A percentile compares a stretch with the other conserved stretches of the same genome.
These are phyloP conservation scores for Brachyopa scutellaris DNA, from an alignment of 2,888 invertebrate genomes.

Conservation along the genomic window DNA sequence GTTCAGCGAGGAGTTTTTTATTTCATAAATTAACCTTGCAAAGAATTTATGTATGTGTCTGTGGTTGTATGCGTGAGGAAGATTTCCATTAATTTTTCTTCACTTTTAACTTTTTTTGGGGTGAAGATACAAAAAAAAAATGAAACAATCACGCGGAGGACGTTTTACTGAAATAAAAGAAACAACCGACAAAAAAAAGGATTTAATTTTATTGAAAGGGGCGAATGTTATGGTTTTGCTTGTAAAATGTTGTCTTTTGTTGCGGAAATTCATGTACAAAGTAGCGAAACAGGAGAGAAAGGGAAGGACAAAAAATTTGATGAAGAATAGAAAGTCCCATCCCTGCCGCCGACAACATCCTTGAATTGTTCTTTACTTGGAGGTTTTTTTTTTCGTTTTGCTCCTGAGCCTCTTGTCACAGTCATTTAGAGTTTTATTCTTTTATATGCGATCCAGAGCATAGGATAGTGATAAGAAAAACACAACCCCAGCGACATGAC, in stretches of 20 bases:
- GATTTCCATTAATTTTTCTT: slow-evolving; percentile 51
- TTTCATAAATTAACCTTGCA: slow-evolving; percentile 61
- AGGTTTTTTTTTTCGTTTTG: not conserved
- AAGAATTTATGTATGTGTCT: slow-evolving; percentile 39
- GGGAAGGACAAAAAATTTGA: not conserved
- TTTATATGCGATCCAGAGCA: slow-evolving; percentile 17
- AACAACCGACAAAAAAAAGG: slow-evolving; percentile 24
- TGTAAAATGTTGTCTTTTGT: slow-evolving; percentile 53
- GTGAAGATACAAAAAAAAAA: not conserved
- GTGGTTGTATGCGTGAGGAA: slow-evolving; percentile 3
- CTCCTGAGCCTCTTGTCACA: slow-evolving; percentile 25
- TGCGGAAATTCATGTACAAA: slow-evolving; percentile 29
- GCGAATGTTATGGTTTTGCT: slow-evolving; percentile 32
- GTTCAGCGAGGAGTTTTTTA: no score
- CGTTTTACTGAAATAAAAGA: slow-evolving; percentile 7
- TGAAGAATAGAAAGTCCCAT: not conserved
- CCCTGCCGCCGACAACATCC: not conserved
- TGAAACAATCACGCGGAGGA: not conserved
- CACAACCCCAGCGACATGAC: slow-evolving; percentile 14
- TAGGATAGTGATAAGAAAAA: slow-evolving; percentile 18
- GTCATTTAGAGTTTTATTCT: slow-evolving; percentile 50
- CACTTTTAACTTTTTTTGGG: not conserved
- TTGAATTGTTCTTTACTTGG: not conserved
- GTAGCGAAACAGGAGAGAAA: not conserved
- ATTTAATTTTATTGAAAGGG: slow-evolving; percentile 39